Percentiles rank a stretch among this genome's conserved stretches.
Evolutionary conservation across 1,140 invertebrate genomes (phyloP).

Genomic region (Zophobas morio): DNA sequence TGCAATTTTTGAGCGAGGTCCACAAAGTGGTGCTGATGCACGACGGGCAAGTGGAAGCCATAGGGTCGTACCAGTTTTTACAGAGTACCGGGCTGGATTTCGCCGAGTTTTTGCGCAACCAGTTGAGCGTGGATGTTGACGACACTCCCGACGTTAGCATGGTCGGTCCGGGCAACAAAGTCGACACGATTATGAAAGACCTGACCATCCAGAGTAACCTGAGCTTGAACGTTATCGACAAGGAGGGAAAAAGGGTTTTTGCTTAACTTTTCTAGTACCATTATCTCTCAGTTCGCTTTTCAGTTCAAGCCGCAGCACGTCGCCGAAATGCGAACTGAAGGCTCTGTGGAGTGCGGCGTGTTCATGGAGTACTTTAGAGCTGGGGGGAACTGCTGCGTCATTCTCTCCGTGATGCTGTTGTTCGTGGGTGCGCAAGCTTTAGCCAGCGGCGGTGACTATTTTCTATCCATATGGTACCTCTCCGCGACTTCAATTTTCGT

Average conservation of each 20-base stretch:
- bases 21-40: conserved; percentile 77
- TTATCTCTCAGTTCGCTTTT: conserved; percentile 21
- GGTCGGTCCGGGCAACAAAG: conserved; percentile 47
- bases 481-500: not conserved
- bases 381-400: conserved; percentile 73
- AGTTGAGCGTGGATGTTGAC: conserved; percentile 64
- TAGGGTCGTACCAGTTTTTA: conserved; percentile 67
- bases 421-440: conserved; percentile 78
- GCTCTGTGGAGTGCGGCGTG: conserved; percentile 70
- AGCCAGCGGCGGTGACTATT: conserved; percentile 82
- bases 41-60: conserved; percentile 70
- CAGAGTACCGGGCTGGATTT: conserved; percentile 65
- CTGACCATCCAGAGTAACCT: conserved; percentile 50
- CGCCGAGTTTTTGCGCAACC: conserved; percentile 69
- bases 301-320: conserved; percentile 48
- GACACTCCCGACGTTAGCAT: conserved; percentile 15
- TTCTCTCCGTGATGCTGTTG: conserved; percentile 72
- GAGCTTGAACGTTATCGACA: conserved; percentile 56
- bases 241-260: conserved; percentile 55
- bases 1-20: conserved; percentile 86
- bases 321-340: conserved; percentile 69
- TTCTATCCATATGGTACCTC: conserved; percentile 81
- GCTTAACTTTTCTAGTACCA: not conserved
- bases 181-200: conserved; percentile 53
- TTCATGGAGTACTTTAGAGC: conserved; percentile 80